These are phyloP conservation scores for Saturnia pavonia DNA, from an alignment of 2,888 invertebrate genomes.

Conservation along the genomic window DNA sequence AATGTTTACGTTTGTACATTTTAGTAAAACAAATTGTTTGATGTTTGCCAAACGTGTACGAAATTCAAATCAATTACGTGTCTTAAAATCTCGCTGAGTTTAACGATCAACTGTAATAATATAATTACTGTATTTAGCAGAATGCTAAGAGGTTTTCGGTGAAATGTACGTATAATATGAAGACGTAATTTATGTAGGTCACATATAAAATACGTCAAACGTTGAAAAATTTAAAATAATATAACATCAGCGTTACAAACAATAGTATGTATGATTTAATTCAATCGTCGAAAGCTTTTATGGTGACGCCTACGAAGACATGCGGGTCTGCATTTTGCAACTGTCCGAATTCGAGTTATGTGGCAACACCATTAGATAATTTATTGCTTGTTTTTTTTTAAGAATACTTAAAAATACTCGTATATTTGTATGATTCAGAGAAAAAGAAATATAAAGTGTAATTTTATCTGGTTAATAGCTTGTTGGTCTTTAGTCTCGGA, in stretches of 20 bases:
- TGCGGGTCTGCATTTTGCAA: slow-evolving; percentile 22
- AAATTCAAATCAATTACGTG: slow-evolving; percentile 12
- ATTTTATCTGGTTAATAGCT: slow-evolving; percentile 1
- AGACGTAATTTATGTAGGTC: slow-evolving; percentile 21
- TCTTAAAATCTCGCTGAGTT: slow-evolving; percentile 1
- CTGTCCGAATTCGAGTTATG: slow-evolving; percentile 22
- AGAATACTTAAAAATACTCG: slow-evolving; percentile 8
- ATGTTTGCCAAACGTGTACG: slow-evolving; percentile 18
- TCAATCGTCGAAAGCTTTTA: slow-evolving; percentile 23
- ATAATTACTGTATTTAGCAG: slow-evolving; percentile 7
- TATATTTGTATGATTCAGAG: slow-evolving; percentile 2
- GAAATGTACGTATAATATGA: slow-evolving; percentile 7
- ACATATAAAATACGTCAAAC: slow-evolving; percentile 9
- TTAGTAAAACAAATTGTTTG: slow-evolving; percentile 12
- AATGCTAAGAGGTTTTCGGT: slow-evolving; percentile 10
- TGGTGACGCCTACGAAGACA: slow-evolving; percentile 21
- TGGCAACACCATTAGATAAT: slow-evolving; percentile 20
- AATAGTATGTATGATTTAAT: slow-evolving; percentile 18
- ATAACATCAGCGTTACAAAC: slow-evolving; percentile 16
- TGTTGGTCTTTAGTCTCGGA: not conserved
- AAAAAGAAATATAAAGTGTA: not conserved
- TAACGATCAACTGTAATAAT: slow-evolving; percentile 18
- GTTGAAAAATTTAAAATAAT: slow-evolving; percentile 10
- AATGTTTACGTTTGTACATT: not conserved
- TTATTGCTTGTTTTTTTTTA: slow-evolving; percentile 13